Percentiles rank a stretch among this genome's conserved stretches.
Conservation (phyloP, 2,888 invertebrate species). For the Sesia bembeciformis region DNA sequence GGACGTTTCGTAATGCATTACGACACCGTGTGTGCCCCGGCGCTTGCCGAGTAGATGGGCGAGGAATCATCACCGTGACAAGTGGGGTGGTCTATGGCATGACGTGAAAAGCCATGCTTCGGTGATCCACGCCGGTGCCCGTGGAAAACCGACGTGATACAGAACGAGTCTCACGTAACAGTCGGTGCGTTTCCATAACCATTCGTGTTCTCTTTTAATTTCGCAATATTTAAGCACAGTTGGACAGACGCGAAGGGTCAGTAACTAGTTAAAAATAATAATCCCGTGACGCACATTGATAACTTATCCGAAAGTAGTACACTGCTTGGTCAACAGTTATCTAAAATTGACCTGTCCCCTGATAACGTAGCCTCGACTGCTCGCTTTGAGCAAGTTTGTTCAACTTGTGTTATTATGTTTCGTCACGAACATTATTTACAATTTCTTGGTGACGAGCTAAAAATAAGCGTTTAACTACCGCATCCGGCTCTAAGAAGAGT, state of each 20-base stretch:
- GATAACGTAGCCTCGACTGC: constrained; percentile 41
- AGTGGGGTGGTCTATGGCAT: constrained; percentile 66
- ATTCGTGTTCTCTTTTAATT: background rate
- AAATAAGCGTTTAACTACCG: constrained; percentile 36
- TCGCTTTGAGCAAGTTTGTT: constrained; percentile 55
- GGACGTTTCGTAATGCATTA: constrained; percentile 20
- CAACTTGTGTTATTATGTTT: constrained; percentile 52
- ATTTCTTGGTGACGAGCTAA: constrained; percentile 33
- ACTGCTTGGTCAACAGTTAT: constrained; percentile 51
- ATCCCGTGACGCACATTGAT: constrained; percentile 61
- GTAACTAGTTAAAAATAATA: constrained; percentile 21
- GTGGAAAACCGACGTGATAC: constrained; percentile 39
- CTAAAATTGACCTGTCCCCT: constrained; percentile 32
- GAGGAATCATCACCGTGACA: constrained; percentile 57
- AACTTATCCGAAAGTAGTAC: constrained; percentile 61
- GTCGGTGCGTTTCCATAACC: constrained; percentile 27
- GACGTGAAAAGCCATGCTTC: constrained; percentile 55
- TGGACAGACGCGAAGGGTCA: too few species aligned
- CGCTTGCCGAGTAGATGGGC: constrained; percentile 3
- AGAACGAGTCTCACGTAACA: constrained; percentile 20
- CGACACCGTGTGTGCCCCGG: background rate
- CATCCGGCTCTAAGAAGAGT: constrained; percentile 28
- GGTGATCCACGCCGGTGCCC: constrained; percentile 35
- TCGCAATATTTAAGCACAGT: too few species aligned
- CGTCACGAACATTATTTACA: constrained; percentile 49